Base-by-base conservation (phyloP, 2,888 invertebrate species). In the Leptinotarsa peninsularis region DNA sequence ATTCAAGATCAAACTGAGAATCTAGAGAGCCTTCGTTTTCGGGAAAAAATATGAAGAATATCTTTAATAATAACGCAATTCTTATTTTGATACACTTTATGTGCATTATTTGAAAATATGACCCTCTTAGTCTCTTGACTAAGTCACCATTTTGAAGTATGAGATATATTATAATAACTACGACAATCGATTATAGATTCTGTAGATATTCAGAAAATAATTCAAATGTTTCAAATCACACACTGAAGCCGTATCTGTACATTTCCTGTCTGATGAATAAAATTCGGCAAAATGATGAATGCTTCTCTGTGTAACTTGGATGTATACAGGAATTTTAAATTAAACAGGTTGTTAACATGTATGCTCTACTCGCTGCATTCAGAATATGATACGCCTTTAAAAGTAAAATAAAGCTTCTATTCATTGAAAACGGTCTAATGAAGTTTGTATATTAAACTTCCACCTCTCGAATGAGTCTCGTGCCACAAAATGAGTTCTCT, bases 331-430 rank as follows among this genome's bases (percentile, higher is more conserved):
- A 83, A 82, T 83, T 82, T 82, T 82, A 83, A 83, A 84, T 83
- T 81, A 82, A 82, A 83, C 83, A 83, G 84, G 82, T 84, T 83
- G 83, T 83, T 82, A 82, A 81, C 82, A 82, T 83, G 81, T 82
- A 80, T 83, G 82, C 80, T 81, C 81, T 82, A 79, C 81, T 81
- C 81, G 82, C 82, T 78, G 80, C 82, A 81, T 82, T 82, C 77
- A 81, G 80, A 82, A 81, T 81, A 81, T 79, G 82, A 81, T 82
- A 80, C 79, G 82, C 79, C 80, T 83, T 82, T 75, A 81, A 82
- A 82, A 82, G 77, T 77, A 74, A 77, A 77, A 82, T 82, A 83
- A 83, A 81, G 82, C 77, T 66, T 67, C 77, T 81, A 81, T 83
- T 83, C 82, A 83, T 83, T 72, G 69, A 73, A 76, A 78, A 75